phyloP scores from a whole-genome alignment of 2,797 vertebrate genomes.

The Perodicticus potto region DNA sequence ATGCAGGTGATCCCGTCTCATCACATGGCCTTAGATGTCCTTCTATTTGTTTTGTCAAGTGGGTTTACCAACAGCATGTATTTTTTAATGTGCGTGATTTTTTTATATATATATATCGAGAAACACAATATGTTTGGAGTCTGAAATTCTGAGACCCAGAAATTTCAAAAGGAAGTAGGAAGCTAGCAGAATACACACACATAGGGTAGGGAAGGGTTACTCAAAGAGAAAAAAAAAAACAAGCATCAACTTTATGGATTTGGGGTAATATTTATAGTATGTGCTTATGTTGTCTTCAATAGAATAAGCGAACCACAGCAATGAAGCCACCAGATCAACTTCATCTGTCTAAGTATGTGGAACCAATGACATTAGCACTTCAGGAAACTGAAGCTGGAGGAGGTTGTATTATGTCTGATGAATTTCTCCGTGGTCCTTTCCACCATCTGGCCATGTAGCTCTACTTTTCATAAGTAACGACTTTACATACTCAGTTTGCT shows the following conservation, averaged over 20 bases:
- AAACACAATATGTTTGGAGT: background rate
- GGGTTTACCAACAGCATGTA: background rate
- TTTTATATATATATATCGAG: background rate
- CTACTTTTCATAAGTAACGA: background rate
- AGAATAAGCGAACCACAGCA: background rate
- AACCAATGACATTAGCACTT: background rate
- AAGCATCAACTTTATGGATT: background rate
- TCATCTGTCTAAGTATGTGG: rapidly evolving
- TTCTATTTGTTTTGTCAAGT: background rate
- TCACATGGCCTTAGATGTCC: background rate
- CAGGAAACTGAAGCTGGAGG: background rate
- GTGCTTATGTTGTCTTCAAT: background rate
- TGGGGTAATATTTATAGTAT: background rate
- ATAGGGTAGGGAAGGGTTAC: background rate
- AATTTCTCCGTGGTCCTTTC: background rate
- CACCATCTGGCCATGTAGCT: background rate
- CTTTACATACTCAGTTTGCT: background rate
- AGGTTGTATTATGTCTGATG: background rate
- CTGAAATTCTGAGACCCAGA: constrained; percentile 10
- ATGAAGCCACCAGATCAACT: background rate
- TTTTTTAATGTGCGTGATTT: background rate
- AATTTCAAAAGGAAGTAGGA: background rate
- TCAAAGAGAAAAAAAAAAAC: background rate
- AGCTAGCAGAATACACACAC: background rate
- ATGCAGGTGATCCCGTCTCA: background rate